A percentile compares a stretch with the other conserved stretches of the same genome.
phyloP scores from a whole-genome alignment of 2,888 invertebrate species.

The Balanococcus diminutus region DNA sequence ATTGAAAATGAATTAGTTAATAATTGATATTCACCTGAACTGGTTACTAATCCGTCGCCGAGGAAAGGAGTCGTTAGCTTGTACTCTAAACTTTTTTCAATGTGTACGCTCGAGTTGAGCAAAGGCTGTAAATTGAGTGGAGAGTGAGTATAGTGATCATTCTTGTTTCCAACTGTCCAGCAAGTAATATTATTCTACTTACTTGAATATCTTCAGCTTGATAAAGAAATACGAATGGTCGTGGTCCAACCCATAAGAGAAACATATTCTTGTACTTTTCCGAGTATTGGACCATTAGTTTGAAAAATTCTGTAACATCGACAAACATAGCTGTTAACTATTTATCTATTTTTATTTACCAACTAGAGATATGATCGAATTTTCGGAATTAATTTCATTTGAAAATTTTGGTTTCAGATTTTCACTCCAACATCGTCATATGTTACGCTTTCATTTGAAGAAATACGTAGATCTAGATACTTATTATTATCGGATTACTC shows the following conservation, averaged over 20 bases:
- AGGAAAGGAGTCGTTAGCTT: slow-evolving; percentile 61
- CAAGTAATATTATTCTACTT: neutral
- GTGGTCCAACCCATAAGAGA: slow-evolving; percentile 61
- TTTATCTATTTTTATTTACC: neutral
- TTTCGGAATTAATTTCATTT: neutral
- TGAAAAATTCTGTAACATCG: slow-evolving; percentile 62
- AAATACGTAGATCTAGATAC: neutral
- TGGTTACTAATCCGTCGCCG: slow-evolving; percentile 61
- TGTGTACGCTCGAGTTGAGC: slow-evolving; percentile 61
- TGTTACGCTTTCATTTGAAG: neutral
- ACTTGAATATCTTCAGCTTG: slow-evolving; percentile 59
- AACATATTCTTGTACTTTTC: slow-evolving; percentile 61
- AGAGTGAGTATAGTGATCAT: neutral
- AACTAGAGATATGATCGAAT: neutral
- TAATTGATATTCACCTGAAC: slow-evolving; percentile 60
- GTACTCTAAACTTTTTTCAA: slow-evolving; percentile 62
- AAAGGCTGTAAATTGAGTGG: slow-evolving; percentile 59
- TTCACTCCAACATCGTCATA: neutral
- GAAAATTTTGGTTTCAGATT: neutral
- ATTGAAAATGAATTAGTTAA: neutral
- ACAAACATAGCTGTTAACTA: neutral
- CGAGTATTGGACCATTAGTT: slow-evolving; percentile 60
- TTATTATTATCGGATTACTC: neutral
- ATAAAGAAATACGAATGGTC: slow-evolving; percentile 62
- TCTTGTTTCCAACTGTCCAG: too few relatives aligned